A percentile compares a stretch with the other conserved stretches of the same genome.
These are phyloP conservation scores for Actinopyga echinites DNA, from an alignment of 53 echinoderm and acorn worm species.

Conservation along the genomic window DNA sequence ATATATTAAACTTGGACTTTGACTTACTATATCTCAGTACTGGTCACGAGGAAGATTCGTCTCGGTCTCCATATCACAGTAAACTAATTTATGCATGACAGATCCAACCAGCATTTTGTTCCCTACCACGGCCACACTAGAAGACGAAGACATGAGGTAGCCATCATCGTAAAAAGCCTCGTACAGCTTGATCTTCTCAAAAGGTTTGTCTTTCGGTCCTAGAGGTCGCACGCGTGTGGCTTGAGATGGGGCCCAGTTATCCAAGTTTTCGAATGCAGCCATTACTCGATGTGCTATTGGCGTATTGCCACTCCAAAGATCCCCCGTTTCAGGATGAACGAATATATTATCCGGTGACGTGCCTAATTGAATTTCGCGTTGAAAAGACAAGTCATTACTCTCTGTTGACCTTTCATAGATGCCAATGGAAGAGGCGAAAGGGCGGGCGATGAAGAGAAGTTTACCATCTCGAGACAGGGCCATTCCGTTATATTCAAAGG, in stretches of 20 bases:
- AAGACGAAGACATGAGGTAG: not conserved
- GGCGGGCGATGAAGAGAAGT: not conserved
- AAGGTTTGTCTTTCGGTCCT: not conserved
- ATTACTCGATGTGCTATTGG: not conserved
- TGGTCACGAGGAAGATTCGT: not conserved
- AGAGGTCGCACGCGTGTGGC: not conserved
- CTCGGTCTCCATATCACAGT: constrained; percentile 4
- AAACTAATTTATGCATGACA: constrained; percentile 4
- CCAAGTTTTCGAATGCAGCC: not conserved
- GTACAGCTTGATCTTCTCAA: not conserved
- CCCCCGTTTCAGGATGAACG: not conserved
- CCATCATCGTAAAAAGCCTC: not conserved
- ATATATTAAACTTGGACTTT: too few species aligned
- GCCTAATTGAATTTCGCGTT: not conserved
- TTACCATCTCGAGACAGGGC: not conserved
- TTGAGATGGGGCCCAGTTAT: not conserved
- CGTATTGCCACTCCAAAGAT: not conserved
- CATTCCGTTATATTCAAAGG: not conserved
- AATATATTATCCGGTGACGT: not conserved
- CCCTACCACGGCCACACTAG: not conserved
- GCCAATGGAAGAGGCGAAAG: not conserved
- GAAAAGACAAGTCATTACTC: not conserved
- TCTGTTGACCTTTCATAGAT: not conserved
- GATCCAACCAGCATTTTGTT: not conserved
- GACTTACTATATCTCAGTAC: not conserved